These are phyloP conservation scores for Apis dorsata DNA, from an alignment of 1,140 invertebrate species.

Conservation along the genomic window DNA sequence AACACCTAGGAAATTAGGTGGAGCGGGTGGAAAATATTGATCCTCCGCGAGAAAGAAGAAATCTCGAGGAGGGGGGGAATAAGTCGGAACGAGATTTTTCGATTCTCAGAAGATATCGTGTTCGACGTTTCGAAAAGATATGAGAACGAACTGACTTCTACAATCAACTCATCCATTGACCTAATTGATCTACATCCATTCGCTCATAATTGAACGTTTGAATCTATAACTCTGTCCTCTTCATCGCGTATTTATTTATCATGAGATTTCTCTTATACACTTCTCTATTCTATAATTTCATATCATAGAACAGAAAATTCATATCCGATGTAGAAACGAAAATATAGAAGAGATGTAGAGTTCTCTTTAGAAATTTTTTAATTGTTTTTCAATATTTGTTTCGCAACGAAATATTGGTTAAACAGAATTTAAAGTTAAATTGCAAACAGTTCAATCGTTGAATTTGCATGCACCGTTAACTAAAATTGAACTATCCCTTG, in stretches of 20 bases:
- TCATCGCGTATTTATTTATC: too few relatives aligned
- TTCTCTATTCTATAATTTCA: too few relatives aligned
- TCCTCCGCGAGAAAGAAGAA: neutral
- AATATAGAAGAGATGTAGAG: neutral
- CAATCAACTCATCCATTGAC: conserved; percentile 1
- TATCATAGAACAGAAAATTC: too few relatives aligned
- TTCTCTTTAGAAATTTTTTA: too few relatives aligned
- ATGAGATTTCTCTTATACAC: too few relatives aligned
- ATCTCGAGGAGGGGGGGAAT: neutral
- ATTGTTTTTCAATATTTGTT: too few relatives aligned
- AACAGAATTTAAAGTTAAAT: neutral
- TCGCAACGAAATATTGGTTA: neutral
- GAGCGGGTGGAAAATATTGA: conserved; percentile 7
- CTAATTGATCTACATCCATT: neutral
- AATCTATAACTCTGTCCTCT: too few relatives aligned
- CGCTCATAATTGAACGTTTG: too few relatives aligned
- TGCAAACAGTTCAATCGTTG: neutral
- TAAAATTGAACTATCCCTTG: neutral
- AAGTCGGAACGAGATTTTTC: neutral
- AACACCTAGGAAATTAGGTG: neutral
- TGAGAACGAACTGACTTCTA: neutral
- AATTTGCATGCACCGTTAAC: neutral
- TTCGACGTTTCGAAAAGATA: neutral
- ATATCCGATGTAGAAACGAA: too few relatives aligned
- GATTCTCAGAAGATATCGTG: neutral